phyloP scores from a whole-genome alignment of 2,888 invertebrate genomes.

The Diarsia brunnea region DNA sequence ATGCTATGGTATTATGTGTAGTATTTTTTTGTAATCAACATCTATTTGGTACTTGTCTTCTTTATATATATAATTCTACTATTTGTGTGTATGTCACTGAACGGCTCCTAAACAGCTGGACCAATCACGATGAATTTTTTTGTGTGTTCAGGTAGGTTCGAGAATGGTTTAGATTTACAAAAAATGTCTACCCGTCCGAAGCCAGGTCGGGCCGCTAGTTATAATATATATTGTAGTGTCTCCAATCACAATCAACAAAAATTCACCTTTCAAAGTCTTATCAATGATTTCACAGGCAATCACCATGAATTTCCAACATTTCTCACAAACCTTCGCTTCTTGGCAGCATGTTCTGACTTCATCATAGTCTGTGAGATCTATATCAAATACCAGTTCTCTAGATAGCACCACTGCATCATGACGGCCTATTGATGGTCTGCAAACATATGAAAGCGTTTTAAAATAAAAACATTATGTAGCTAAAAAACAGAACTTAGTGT shows the following conservation, averaged over 20 bases:
- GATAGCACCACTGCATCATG: slow-evolving; percentile 91
- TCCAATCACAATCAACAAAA: background rate
- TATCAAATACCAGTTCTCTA: slow-evolving; percentile 99
- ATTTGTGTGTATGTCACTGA: too few species aligned
- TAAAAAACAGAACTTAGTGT: too few species aligned
- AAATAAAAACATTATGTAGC: background rate
- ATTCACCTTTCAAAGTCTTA: slow-evolving; percentile 94
- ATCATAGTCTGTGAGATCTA: slow-evolving; percentile 99
- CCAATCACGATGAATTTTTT: too few species aligned
- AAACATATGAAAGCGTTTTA: slow-evolving; percentile 53
- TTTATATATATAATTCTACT: too few species aligned
- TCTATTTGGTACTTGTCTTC: too few species aligned
- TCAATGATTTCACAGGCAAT: slow-evolving; percentile 98
- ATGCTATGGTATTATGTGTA: background rate
- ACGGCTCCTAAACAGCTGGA: too few species aligned
- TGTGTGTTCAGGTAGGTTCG: too few species aligned
- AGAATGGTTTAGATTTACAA: too few species aligned
- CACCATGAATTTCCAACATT: slow-evolving; percentile 99
- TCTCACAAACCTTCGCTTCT: slow-evolving; percentile 97
- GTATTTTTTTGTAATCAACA: background rate
- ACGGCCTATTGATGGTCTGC: slow-evolving; percentile 91
- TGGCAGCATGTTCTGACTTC: slow-evolving; percentile 97
- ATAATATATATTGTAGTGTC: background rate
- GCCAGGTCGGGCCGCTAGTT: too few species aligned
- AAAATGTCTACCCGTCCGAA: too few species aligned